Evolutionary conservation across 2,888 invertebrate genomes (phyloP).

Genomic region (Junonia oenone): DNA sequence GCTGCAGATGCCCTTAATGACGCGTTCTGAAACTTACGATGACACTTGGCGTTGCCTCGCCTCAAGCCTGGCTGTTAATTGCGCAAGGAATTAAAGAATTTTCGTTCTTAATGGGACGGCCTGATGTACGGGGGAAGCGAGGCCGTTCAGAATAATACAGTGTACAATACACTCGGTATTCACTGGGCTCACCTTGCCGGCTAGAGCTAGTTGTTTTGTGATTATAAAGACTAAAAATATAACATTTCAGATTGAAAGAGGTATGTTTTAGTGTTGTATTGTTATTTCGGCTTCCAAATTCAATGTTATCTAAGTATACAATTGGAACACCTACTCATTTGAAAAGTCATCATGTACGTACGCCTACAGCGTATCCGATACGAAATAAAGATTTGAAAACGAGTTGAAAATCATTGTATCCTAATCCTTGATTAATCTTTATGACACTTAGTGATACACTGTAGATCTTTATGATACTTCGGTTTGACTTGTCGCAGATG

Average conservation of each 20-base stretch:
- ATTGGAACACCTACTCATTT: too few species aligned
- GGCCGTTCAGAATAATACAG: constrained; percentile 25
- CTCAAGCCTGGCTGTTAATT: constrained; percentile 63
- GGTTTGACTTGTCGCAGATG: too few species aligned
- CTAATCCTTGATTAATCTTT: too few species aligned
- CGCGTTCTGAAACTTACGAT: constrained; percentile 78
- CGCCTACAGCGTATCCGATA: too few species aligned
- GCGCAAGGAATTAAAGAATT: constrained; percentile 75
- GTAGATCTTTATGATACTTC: too few species aligned
- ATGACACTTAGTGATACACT: too few species aligned
- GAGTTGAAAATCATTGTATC: too few species aligned
- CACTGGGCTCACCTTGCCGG: not conserved
- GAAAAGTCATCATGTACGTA: too few species aligned
- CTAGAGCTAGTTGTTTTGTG: not conserved
- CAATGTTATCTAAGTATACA: too few species aligned
- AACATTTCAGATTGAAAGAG: not conserved
- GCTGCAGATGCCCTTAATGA: constrained; percentile 78
- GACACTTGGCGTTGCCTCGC: constrained; percentile 71
- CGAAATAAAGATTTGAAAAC: too few species aligned
- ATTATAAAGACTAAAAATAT: not conserved
- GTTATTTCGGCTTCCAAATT: not conserved
- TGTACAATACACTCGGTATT: constrained; percentile 17
- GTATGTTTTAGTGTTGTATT: not conserved
- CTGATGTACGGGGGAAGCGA: constrained; percentile 38
- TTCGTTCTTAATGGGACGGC: constrained; percentile 65